A percentile compares a stretch with the other conserved stretches of the same genome.
These are phyloP conservation scores for Thaumatotibia leucotreta DNA, from an alignment of 1,140 invertebrate genomes.

Conservation along the genomic window DNA sequence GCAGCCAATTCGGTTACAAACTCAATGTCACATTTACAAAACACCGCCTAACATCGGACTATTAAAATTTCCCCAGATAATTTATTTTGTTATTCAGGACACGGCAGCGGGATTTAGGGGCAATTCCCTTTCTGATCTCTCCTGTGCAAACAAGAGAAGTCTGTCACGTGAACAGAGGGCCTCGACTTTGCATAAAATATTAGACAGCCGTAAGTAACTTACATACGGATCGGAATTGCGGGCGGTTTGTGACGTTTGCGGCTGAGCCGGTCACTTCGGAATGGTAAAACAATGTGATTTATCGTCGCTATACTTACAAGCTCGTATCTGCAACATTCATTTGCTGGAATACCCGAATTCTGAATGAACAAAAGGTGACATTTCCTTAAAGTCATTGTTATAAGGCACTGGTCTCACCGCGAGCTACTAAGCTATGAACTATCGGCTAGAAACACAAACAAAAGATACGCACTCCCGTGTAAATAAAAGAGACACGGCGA, in stretches of 20 bases:
- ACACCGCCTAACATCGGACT: not conserved
- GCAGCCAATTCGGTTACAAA: not conserved
- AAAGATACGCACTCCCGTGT: too few relatives aligned
- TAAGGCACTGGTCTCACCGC: too few relatives aligned
- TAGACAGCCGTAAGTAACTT: constrained; percentile 29
- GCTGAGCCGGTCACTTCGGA: not conserved
- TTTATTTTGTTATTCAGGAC: constrained; percentile 63
- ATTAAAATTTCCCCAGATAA: constrained; percentile 42
- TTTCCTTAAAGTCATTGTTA: too few relatives aligned
- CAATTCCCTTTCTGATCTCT: constrained; percentile 70
- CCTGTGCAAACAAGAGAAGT: constrained; percentile 57
- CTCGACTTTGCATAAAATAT: constrained; percentile 67
- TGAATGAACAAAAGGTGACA: too few relatives aligned
- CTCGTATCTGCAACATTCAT: too few relatives aligned
- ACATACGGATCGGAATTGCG: constrained; percentile 13
- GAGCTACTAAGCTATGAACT: too few relatives aligned
- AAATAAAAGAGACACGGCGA: too few relatives aligned
- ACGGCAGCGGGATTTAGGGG: constrained; percentile 50
- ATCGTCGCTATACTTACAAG: too few relatives aligned
- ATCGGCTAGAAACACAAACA: too few relatives aligned
- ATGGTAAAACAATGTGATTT: not conserved
- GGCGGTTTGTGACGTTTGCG: not conserved
- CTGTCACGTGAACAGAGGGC: constrained; percentile 47
- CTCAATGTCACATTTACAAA: not conserved
- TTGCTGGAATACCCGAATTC: too few relatives aligned